phyloP scores from a whole-genome alignment of 1,140 invertebrate genomes.

The Melanaphis sacchari region DNA sequence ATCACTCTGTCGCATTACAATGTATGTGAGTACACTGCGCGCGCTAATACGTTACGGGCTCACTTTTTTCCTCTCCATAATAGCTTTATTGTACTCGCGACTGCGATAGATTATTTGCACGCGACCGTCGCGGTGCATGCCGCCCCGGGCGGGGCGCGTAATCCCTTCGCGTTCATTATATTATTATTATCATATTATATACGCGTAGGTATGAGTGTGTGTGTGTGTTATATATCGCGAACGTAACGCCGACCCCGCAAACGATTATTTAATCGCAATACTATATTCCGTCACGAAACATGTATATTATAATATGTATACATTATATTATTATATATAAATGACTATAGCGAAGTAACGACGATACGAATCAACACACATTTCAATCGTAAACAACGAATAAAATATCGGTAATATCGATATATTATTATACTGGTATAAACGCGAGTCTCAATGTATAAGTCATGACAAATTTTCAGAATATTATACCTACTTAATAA shows the following conservation, averaged over 20 bases:
- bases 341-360: not conserved
- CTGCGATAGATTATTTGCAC: not conserved
- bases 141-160: not conserved
- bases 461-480: not conserved
- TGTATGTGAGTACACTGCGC: not conserved
- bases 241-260: not conserved
- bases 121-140: not conserved
- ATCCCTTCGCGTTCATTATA: not conserved
- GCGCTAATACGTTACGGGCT: not conserved
- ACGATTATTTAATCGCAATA: no score
- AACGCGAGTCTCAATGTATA: no score
- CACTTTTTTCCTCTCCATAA: not conserved
- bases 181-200: not conserved
- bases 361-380: not conserved
- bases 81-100: not conserved
- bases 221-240: not conserved
- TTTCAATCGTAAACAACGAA: not conserved
- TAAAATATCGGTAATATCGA: not conserved
- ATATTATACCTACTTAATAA: not conserved
- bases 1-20: not conserved
- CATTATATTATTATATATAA: no score
- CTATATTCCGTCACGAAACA: not conserved
- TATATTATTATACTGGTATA: not conserved
- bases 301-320: no score
- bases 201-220: not conserved